Base-by-base conservation (phyloP, 1,140 invertebrate species). In the Orchestia grillus region DNA sequence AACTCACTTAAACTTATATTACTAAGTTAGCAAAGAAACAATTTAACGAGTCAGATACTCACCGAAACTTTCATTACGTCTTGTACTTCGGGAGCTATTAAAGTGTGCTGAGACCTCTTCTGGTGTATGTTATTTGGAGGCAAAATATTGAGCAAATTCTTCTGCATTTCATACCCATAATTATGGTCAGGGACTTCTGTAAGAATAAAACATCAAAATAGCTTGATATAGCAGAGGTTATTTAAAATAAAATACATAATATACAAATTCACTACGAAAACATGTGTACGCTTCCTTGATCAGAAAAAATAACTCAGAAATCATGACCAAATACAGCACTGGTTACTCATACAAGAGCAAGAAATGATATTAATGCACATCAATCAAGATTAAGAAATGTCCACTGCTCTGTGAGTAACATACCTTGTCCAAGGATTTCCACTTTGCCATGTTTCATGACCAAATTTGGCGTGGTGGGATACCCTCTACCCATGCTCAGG, bases 391-490 rank as follows among this genome's bases (percentile, higher is more conserved):
- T 1, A 23, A 77, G 62, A 28, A 77, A 77, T 23, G 28, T 77
- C 11, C 11, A 28, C 62, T 77, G 62, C 11, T 36, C 62, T 77
- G 62, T 3, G 36, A 77, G 62, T 77, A 77, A 77, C 62, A 77
- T 94, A 94, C 92, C 92, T 94, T 94, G 92, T 36, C 92, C 92
- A 19, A 94, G 92, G 11, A 94, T 94, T 94, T 94, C 92, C 6
- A 94, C 92, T 45, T 94, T 94, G 92, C 92, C 92, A 44, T 94
- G 92, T 44, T 94, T 94, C 92, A 94, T 94, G 92, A 94, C 92
- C 41, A 94, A 44, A 44, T 94, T 94, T 15, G 92, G 92, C 4
- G 92, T 94, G 44, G 92, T 94, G 92, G 92, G 92, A 94, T 94
- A 94, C 41, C 92, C 92, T 94, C 44, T 94, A 3, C 92, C 92